A percentile compares a stretch with the other conserved stretches of the same genome.
phyloP scores from a whole-genome alignment of 1,140 invertebrate genomes.

The Philotrypesis tridentata region DNA sequence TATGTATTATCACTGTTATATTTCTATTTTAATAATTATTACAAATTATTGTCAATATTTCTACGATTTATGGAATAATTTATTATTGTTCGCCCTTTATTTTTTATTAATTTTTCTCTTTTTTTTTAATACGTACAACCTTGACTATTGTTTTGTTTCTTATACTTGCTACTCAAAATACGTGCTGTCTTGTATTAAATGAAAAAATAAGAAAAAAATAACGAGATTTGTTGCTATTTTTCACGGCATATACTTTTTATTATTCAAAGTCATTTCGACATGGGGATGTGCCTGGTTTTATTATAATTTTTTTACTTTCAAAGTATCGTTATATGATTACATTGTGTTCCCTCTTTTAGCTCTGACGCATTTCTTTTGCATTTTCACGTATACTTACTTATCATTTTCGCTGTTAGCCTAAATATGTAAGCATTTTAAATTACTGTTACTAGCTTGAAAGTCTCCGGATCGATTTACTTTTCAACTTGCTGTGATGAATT shows the following conservation, averaged over 20 bases:
- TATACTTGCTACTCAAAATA: slow-evolving; percentile 28
- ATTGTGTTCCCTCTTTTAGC: slow-evolving; percentile 34
- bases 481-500: slow-evolving; percentile 42
- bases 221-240: slow-evolving; percentile 47
- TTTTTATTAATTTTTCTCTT: slow-evolving; percentile 19
- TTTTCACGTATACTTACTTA: slow-evolving; percentile 17
- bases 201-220: slow-evolving; percentile 5
- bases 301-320: slow-evolving; percentile 43
- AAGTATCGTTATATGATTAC: not conserved
- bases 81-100: slow-evolving; percentile 18
- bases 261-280: not conserved
- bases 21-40: slow-evolving; percentile 6
- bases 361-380: slow-evolving; percentile 23
- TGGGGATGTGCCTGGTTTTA: slow-evolving; percentile 1
- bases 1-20: slow-evolving; percentile 25
- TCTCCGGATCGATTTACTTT: slow-evolving; percentile 5
- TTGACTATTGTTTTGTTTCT: slow-evolving; percentile 33
- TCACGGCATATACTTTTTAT: slow-evolving; percentile 7
- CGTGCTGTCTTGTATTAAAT: slow-evolving; percentile 2
- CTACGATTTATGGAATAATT: slow-evolving; percentile 23
- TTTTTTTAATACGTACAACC: slow-evolving; percentile 13
- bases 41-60: slow-evolving; percentile 28
- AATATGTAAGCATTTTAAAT: slow-evolving; percentile 45
- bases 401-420: slow-evolving; percentile 23
- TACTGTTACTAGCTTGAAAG: slow-evolving; percentile 42